Conservation (phyloP, 1,140 invertebrate genomes). For the Portunus trituberculatus region DNA sequence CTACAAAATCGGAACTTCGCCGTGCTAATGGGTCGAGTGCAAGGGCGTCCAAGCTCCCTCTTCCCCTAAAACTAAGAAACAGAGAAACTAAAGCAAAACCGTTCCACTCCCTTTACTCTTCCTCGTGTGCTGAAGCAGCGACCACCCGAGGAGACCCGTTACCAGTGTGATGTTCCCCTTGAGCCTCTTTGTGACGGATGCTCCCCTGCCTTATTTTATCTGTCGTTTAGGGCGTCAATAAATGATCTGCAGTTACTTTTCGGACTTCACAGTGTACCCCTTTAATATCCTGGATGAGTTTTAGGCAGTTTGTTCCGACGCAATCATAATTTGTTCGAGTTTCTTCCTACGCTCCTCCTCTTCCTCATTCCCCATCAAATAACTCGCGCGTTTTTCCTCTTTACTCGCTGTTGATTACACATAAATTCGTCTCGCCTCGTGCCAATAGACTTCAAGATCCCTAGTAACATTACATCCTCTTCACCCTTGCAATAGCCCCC, state of each 20-base stretch:
- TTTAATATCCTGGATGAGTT: slow-evolving; percentile 34
- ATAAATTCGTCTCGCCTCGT: slow-evolving; percentile 29
- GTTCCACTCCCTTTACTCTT: not conserved
- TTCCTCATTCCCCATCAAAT: slow-evolving; percentile 54
- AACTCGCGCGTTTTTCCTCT: slow-evolving; percentile 35
- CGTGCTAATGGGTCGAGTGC: not conserved
- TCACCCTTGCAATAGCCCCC: not conserved
- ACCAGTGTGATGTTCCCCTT: not conserved
- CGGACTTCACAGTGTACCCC: not conserved
- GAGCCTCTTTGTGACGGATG: not conserved
- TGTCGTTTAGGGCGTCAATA: not conserved
- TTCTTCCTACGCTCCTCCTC: slow-evolving; percentile 50
- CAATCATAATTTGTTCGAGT: slow-evolving; percentile 41
- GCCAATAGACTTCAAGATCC: slow-evolving; percentile 22
- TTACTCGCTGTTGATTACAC: slow-evolving; percentile 52
- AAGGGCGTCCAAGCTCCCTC: not conserved
- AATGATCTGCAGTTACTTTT: not conserved
- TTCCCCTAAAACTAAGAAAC: not conserved
- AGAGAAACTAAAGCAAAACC: not conserved
- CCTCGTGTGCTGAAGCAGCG: not conserved
- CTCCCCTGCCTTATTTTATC: not conserved
- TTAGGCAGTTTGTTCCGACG: slow-evolving; percentile 16
- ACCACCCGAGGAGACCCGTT: not conserved
- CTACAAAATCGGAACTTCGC: not conserved
- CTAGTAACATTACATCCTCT: slow-evolving; percentile 30